Base-by-base conservation (phyloP, 2,888 invertebrate species). In the Liodrosophila aerea region DNA sequence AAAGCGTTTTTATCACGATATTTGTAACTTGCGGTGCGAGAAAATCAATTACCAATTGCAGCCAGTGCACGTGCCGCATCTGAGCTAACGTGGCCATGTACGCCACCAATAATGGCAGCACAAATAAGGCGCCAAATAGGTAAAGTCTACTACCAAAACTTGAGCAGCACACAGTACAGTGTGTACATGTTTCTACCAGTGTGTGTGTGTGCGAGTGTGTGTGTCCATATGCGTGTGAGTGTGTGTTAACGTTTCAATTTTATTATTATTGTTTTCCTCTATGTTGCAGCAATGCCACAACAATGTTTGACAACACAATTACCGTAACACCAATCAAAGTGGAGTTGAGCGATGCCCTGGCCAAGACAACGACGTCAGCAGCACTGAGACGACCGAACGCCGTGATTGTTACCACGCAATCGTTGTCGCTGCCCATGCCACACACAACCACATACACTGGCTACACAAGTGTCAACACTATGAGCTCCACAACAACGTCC, bases 121-220 rank as follows among this genome's bases (percentile, higher is more conserved):
- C 78, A 53, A 85, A 76, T 78, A 85, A 82, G 80, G 83, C 83
- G 83, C 73, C 81, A 81, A 82, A 77, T 66, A 84, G 82, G 80
- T 81, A 33, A 67, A n/a, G n/a, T n/a, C 67, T 66, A 37, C 31
- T 27, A 12, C 31, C 51, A 29, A 33, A 9, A 36, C 36, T 36
- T 39, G 34, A n/a, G 40, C 18, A n/a, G 12, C 12, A 1, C 12
- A 8, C 34, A 45, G 67, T 72, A 60, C 68, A 64, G 64, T 70
- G 50, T 73, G 68, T 73, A 52, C 43, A 49, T 39, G 50, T n/a
- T n/a, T n/a, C n/a, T n/a, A n/a, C n/a, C n/a, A n/a, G n/a, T n/a
- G 22, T 22, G 22, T 5, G 22, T 22, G 22, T 22, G 22, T 22
- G 22, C 5, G 22, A 4, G 22, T 22, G 22, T 22, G 22, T 4